Evolutionary conservation across 2,888 invertebrate genomes (phyloP).

Genomic region (Drosophila suboccidentalis): DNA sequence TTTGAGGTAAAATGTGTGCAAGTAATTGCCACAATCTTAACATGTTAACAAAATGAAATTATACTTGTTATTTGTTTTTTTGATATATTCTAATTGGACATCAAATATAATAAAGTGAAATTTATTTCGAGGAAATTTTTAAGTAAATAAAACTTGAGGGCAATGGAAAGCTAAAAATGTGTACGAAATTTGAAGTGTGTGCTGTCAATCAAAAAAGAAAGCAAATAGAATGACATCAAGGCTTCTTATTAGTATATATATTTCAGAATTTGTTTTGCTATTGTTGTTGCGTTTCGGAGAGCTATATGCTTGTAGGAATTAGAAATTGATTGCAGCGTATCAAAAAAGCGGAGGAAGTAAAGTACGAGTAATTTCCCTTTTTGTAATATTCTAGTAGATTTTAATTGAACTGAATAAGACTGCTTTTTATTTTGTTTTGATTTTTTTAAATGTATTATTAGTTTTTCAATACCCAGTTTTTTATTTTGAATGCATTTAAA

Average conservation of each 20-base stretch:
- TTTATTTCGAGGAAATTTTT: conserved; percentile 3
- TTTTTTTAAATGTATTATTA: not conserved
- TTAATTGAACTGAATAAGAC: not conserved
- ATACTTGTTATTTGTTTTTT: conserved; percentile 11
- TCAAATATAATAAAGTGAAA: not conserved
- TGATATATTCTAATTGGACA: conserved; percentile 32
- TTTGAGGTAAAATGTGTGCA: conserved; percentile 2
- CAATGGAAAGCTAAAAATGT: not conserved
- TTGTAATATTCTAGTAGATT: not conserved
- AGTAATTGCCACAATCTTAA: conserved; percentile 14
- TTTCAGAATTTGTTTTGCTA: conserved; percentile 2
- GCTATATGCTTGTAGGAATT: not conserved
- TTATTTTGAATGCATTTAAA: too few relatives aligned
- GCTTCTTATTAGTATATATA: not conserved
- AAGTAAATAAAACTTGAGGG: not conserved
- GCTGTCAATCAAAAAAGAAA: not conserved
- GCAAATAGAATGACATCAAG: not conserved
- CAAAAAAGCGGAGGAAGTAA: not conserved
- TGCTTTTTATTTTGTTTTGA: too few relatives aligned
- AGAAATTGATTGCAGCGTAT: not conserved
- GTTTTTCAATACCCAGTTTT: too few relatives aligned
- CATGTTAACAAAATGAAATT: conserved; percentile 4
- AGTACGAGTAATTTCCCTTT: not conserved
- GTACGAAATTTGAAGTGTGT: not conserved
- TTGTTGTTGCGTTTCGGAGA: not conserved